A percentile compares a stretch with the other conserved stretches of the same genome.
phyloP scores from a whole-genome alignment of 2,113 vertebrate species.

The Paracanthobrama guichenoti region DNA sequence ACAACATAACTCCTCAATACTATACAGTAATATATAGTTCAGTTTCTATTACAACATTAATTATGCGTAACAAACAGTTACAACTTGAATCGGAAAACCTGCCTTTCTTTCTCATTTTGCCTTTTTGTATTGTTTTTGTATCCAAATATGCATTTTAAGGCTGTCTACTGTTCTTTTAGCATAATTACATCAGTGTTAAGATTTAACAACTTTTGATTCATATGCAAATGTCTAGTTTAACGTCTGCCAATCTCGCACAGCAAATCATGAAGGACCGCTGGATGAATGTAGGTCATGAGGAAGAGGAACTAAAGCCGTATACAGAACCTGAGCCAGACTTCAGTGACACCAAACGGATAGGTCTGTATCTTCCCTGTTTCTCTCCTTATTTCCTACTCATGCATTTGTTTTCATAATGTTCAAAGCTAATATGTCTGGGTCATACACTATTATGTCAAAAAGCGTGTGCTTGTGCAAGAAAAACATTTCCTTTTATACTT shows the following conservation, averaged over 20 bases:
- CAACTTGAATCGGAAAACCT: too few species aligned
- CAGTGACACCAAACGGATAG: constrained; percentile 83
- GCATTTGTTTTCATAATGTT: not conserved
- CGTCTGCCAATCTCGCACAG: constrained; percentile 64
- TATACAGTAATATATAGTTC: too few species aligned
- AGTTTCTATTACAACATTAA: too few species aligned
- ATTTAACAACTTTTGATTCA: not conserved
- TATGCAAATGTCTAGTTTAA: not conserved
- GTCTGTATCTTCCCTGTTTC: constrained; percentile 53
- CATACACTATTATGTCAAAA: not conserved
- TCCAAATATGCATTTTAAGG: too few species aligned
- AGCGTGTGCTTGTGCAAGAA: not conserved
- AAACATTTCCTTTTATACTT: not conserved
- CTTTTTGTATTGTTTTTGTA: too few species aligned
- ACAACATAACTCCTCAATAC: too few species aligned
- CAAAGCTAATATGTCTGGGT: not conserved
- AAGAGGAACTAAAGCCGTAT: constrained; percentile 86
- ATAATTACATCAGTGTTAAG: too few species aligned
- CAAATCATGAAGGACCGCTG: constrained; percentile 92
- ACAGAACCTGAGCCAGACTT: constrained; percentile 83
- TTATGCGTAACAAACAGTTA: too few species aligned
- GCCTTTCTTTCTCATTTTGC: too few species aligned
- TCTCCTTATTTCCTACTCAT: not conserved
- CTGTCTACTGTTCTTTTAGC: too few species aligned
- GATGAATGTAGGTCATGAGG: constrained; percentile 88